phyloP scores from a whole-genome alignment of 2,888 invertebrate genomes.

The Cataglyphis albicans region DNA sequence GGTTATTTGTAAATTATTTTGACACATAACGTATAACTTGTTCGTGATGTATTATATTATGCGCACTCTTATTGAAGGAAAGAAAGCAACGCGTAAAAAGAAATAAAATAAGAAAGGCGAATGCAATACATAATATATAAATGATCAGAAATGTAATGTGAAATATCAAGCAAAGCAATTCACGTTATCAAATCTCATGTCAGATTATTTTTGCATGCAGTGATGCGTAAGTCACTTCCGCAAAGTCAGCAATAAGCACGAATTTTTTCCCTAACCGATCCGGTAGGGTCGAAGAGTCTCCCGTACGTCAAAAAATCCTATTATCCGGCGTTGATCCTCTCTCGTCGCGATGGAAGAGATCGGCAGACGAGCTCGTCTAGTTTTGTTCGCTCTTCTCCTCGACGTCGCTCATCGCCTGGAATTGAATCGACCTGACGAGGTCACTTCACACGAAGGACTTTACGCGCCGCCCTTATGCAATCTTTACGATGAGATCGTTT shows the following conservation, averaged over 20 bases:
- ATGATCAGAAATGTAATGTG: conserved; percentile 57
- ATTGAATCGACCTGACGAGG: conserved; percentile 72
- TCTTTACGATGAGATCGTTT: conserved; percentile 51
- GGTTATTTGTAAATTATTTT: background rate
- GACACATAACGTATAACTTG: background rate
- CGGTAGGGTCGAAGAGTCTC: conserved; percentile 60
- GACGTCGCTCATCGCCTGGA: conserved; percentile 73
- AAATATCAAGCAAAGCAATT: conserved; percentile 80
- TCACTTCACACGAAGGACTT: conserved; percentile 61
- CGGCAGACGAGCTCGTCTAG: conserved; percentile 67
- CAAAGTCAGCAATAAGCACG: conserved; percentile 82
- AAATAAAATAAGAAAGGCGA: conserved; percentile 59
- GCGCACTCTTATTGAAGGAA: conserved; percentile 25
- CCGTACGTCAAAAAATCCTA: conserved; percentile 78
- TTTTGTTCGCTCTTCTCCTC: conserved; percentile 75
- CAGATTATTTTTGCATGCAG: conserved; percentile 83
- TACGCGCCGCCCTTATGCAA: conserved; percentile 53
- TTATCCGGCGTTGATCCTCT: conserved; percentile 74
- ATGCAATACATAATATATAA: conserved; percentile 33
- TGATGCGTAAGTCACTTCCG: conserved; percentile 78
- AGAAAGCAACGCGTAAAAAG: background rate
- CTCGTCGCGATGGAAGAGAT: conserved; percentile 71
- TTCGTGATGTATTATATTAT: background rate
- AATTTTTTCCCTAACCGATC: conserved; percentile 61
- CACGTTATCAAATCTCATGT: conserved; percentile 81